These are phyloP conservation scores for Chelonoidis abingdonii DNA, from an alignment of 2,113 vertebrate species.

Conservation along the genomic window DNA sequence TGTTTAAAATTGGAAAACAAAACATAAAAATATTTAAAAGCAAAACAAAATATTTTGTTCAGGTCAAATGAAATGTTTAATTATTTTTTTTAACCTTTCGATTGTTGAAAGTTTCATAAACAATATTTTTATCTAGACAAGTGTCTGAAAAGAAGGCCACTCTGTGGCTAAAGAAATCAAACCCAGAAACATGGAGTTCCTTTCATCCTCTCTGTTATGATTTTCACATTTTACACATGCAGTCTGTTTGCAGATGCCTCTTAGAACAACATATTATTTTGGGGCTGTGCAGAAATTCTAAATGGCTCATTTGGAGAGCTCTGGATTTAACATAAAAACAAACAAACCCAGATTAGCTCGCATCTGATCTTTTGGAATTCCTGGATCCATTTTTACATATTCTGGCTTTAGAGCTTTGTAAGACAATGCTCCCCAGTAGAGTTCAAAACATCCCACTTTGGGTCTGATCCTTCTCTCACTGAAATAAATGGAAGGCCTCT, in stretches of 20 bases:
- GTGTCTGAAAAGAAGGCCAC: background rate
- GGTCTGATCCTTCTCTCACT: background rate
- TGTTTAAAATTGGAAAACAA: background rate
- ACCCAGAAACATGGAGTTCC: background rate
- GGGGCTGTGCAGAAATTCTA: conserved; percentile 50
- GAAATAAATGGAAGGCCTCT: background rate
- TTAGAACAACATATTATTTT: conserved; percentile 46
- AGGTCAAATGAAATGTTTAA: background rate
- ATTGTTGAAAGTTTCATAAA: background rate
- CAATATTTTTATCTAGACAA: conserved; percentile 39
- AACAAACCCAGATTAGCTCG: background rate
- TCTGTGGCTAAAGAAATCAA: background rate
- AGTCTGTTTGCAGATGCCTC: background rate
- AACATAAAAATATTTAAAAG: background rate
- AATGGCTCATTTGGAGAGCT: conserved; percentile 31
- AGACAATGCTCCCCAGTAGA: background rate
- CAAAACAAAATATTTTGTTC: no score
- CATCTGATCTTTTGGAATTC: conserved; percentile 25
- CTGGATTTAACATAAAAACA: conserved; percentile 14
- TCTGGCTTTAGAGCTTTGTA: background rate
- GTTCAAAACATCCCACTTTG: background rate
- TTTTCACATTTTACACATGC: background rate
- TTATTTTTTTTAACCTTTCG: background rate
- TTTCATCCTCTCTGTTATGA: background rate
- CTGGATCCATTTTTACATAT: background rate